A percentile compares a stretch with the other conserved stretches of the same genome.
phyloP scores from a whole-genome alignment of 2,888 invertebrate genomes.

The Rosalia funebris region DNA sequence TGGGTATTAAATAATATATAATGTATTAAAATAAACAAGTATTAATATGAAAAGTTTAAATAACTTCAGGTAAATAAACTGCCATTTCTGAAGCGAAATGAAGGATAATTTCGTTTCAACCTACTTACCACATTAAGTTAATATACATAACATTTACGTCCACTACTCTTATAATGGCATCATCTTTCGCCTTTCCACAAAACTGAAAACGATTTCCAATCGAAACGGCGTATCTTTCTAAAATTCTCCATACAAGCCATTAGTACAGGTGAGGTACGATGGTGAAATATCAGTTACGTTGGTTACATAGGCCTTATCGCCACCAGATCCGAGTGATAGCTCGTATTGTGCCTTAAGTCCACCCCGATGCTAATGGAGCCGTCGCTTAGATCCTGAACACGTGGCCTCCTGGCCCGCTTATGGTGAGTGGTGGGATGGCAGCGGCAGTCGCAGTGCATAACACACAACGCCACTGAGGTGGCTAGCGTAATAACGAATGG shows the following conservation, averaged over 20 bases:
- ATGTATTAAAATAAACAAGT: too few relatives aligned
- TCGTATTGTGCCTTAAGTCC: slow-evolving; percentile 69
- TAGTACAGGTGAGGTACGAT: slow-evolving; percentile 22
- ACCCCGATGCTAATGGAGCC: slow-evolving; percentile 78
- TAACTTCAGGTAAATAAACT: too few relatives aligned
- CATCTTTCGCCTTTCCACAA: too few relatives aligned
- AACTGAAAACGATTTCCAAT: too few relatives aligned
- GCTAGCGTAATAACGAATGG: slow-evolving; percentile 86
- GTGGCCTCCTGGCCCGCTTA: slow-evolving; percentile 73
- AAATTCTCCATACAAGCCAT: slow-evolving; percentile 15
- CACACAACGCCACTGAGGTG: slow-evolving; percentile 85
- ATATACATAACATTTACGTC: too few relatives aligned
- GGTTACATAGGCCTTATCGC: slow-evolving; percentile 60
- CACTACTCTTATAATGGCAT: too few relatives aligned
- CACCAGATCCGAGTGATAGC: slow-evolving; percentile 61
- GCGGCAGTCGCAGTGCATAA: slow-evolving; percentile 88
- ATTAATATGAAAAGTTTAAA: too few relatives aligned
- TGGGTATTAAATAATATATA: too few relatives aligned
- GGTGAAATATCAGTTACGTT: slow-evolving; percentile 1
- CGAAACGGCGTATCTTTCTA: too few relatives aligned
- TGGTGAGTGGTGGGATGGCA: slow-evolving; percentile 74
- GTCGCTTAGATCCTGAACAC: slow-evolving; percentile 74
- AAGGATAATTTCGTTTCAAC: too few relatives aligned
- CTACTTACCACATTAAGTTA: too few relatives aligned
- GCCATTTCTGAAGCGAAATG: too few relatives aligned